Conservation (phyloP, 2,888 invertebrate genomes). For the Uropetala carovei region DNA sequence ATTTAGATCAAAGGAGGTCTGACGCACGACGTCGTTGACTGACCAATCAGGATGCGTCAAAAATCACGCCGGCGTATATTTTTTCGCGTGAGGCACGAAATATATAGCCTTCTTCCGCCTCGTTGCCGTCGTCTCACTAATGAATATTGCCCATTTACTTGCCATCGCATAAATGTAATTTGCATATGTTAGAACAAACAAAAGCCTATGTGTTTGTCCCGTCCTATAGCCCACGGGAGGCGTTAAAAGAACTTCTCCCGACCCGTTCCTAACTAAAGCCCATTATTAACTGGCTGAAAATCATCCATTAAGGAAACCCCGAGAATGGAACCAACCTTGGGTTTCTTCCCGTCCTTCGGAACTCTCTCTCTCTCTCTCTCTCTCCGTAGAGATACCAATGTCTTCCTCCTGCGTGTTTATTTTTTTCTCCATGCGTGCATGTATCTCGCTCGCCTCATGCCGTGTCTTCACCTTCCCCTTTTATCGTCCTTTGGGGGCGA, state of each 20-base stretch:
- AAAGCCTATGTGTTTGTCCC: slow-evolving; percentile 36
- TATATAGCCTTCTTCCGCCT: background rate
- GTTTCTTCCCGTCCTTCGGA: background rate
- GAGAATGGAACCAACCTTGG: slow-evolving; percentile 56
- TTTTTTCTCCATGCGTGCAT: background rate
- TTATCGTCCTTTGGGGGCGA: background rate
- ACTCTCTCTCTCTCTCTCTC: background rate
- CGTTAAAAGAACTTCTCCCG: slow-evolving; percentile 29
- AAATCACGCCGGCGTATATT: background rate
- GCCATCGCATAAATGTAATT: slow-evolving; percentile 39
- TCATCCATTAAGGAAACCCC: slow-evolving; percentile 26
- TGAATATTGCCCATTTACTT: slow-evolving; percentile 28
- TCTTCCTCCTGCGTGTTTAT: background rate
- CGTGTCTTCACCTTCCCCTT: background rate
- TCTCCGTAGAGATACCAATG: background rate
- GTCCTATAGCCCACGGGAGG: background rate
- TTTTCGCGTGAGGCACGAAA: slow-evolving; percentile 9
- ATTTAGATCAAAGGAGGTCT: background rate
- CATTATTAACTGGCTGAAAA: slow-evolving; percentile 42
- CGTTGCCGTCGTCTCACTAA: slow-evolving; percentile 29
- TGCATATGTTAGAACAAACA: slow-evolving; percentile 5
- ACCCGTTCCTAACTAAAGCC: background rate
- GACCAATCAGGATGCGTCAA: background rate
- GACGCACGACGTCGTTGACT: background rate
- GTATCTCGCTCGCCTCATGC: background rate